Base-by-base conservation (phyloP, 1,140 invertebrate genomes). In the Diprion similis region DNA sequence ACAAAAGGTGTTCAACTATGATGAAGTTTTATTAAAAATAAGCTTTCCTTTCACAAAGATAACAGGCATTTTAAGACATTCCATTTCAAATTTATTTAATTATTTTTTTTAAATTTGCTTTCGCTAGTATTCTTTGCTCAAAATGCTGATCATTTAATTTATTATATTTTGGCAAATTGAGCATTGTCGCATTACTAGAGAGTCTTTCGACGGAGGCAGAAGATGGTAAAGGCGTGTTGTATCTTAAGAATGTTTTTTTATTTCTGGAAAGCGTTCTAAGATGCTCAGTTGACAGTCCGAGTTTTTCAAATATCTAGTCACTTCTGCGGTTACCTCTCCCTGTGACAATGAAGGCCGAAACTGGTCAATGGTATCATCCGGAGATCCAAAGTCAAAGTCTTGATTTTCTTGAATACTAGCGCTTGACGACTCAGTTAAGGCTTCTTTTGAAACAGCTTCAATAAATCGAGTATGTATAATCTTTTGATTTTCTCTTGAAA, bases 201-300 rank as follows among this genome's bases (percentile, higher is more conserved):
- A 72, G 70, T 46, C 73, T 71, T 37, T 75, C 73, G 6, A 75
- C 73, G 3, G 73, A 51, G 47, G 73, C 73, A 24, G 73, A 75
- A 9, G 73, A 75, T 11, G 73, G 73, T 46, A 75, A 47, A 37
- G 66, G 24, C n/a, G n/a, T n/a, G n/a, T n/a, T n/a, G n/a, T n/a
- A n/a, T n/a, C n/a, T n/a, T n/a, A n/a, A 24, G 66, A 24, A 10
- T 10, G 8, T 24, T 67, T 67, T 24, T 67, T 67, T n/a, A 67
- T 67, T 10, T 10, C 9, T 18, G 66, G 66, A 24, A 10, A 67
- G 66, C n/a, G 8, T 10, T 67, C n/a, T 24, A 67, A 24, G 8
- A 67, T 67, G 24, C 10, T 24, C 10, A 18, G 9, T 10, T 24
- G 8, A n/a, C n/a, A 10, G n/a, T n/a, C 10, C 9, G 66, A 10